Evolutionary conservation across 2,888 invertebrate species (phyloP).

Genomic region (Himalopsyche japonica): DNA sequence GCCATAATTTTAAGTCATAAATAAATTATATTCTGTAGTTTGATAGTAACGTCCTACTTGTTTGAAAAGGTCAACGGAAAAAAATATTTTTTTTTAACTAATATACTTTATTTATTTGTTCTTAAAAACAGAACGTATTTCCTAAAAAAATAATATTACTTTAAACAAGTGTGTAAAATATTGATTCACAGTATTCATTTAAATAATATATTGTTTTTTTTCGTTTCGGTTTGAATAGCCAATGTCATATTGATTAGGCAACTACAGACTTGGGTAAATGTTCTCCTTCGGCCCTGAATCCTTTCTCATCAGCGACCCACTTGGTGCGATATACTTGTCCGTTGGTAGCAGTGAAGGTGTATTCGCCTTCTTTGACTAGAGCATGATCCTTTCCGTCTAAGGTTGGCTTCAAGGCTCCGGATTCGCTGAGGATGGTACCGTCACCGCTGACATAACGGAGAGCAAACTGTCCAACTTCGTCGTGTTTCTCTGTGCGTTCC

Average conservation of each 20-base stretch:
- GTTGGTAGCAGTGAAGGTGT: conserved; percentile 28
- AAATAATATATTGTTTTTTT: not conserved
- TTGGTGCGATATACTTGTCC: conserved; percentile 34
- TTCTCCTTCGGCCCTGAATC: conserved; percentile 36
- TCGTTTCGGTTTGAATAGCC: not conserved
- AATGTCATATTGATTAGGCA: conserved; percentile 11
- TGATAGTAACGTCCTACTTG: too few relatives aligned
- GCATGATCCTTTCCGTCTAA: conserved; percentile 34
- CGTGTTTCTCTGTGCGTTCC: conserved; percentile 33
- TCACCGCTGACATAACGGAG: conserved; percentile 32
- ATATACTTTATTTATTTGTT: not conserved
- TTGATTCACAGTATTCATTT: not conserved
- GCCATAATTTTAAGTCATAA: too few relatives aligned
- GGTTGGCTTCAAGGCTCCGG: conserved; percentile 35
- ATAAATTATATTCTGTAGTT: too few relatives aligned
- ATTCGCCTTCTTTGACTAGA: conserved; percentile 35
- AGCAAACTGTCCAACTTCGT: conserved; percentile 36
- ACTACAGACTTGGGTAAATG: conserved; percentile 35
- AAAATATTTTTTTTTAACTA: not conserved
- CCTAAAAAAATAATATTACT: not conserved
- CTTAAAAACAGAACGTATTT: not conserved
- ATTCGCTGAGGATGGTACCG: conserved; percentile 31
- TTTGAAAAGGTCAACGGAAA: too few relatives aligned
- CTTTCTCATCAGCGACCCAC: conserved; percentile 36
- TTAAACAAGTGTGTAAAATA: not conserved